phyloP scores from a whole-genome alignment of 2,888 invertebrate genomes.

The Hetaerina titia region DNA sequence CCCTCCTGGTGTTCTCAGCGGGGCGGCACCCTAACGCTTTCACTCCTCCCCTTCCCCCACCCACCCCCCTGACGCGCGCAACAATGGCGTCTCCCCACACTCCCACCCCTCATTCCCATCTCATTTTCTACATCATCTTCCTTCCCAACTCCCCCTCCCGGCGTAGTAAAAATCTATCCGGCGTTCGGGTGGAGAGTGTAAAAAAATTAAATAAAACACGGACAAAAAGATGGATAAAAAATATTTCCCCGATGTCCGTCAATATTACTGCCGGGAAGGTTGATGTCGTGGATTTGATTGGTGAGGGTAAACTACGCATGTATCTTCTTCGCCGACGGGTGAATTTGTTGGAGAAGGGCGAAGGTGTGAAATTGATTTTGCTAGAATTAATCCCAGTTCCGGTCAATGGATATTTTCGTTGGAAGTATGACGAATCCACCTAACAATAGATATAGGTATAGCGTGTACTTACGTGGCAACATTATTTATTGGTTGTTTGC shows the following conservation, averaged over 20 bases:
- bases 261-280: not conserved
- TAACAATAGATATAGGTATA: too few relatives aligned
- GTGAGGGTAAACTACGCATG: not conserved
- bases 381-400: not conserved
- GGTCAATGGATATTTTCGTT: too few relatives aligned
- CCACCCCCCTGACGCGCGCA: not conserved
- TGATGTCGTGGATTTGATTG: not conserved
- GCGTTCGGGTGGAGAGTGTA: not conserved
- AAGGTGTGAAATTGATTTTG: not conserved
- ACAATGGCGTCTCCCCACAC: not conserved
- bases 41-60: not conserved
- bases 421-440: too few relatives aligned
- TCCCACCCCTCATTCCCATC: not conserved
- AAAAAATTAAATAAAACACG: not conserved
- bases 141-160: not conserved
- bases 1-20: slow-evolving; percentile 3
- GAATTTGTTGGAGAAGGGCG: not conserved
- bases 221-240: not conserved
- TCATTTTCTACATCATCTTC: not conserved
- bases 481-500: too few relatives aligned
- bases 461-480: too few relatives aligned
- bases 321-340: not conserved
- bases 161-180: not conserved
- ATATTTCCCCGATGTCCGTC: not conserved
- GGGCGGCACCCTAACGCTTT: slow-evolving; percentile 12